These are phyloP conservation scores for Lanius ludovicianus DNA, from an alignment of 2,113 vertebrate genomes.

Conservation along the genomic window DNA sequence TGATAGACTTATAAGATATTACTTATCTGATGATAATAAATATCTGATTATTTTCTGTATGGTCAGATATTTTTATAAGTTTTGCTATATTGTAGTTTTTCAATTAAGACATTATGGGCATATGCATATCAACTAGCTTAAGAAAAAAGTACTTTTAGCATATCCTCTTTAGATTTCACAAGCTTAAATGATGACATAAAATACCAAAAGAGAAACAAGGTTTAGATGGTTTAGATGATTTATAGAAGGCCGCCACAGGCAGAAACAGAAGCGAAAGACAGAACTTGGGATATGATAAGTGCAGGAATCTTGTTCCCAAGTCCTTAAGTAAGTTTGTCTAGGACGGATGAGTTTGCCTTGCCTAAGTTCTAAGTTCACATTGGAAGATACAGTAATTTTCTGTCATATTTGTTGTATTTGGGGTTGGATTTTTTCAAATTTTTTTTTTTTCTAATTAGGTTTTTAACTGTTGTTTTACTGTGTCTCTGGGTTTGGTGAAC, in stretches of 20 bases:
- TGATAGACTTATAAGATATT: not conserved
- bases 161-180: not conserved
- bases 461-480: constrained; percentile 21
- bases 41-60: not conserved
- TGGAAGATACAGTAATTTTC: not conserved
- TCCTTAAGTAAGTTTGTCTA: not conserved
- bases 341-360: not conserved
- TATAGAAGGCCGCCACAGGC: not conserved
- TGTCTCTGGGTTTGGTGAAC: constrained; percentile 43
- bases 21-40: not conserved
- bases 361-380: not conserved
- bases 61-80: not conserved
- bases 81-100: not conserved
- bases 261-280: not conserved
- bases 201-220: not conserved
- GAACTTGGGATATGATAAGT: rapidly evolving
- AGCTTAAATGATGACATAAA: not conserved
- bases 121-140: not conserved
- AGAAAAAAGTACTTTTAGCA: not conserved
- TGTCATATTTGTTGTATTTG: not conserved
- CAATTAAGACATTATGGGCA: not conserved
- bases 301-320: not conserved
- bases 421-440: not conserved
- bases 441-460: not conserved
- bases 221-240: not conserved